phyloP scores from a whole-genome alignment of 2,888 invertebrate species.

The Protophormia terraenovae region DNA sequence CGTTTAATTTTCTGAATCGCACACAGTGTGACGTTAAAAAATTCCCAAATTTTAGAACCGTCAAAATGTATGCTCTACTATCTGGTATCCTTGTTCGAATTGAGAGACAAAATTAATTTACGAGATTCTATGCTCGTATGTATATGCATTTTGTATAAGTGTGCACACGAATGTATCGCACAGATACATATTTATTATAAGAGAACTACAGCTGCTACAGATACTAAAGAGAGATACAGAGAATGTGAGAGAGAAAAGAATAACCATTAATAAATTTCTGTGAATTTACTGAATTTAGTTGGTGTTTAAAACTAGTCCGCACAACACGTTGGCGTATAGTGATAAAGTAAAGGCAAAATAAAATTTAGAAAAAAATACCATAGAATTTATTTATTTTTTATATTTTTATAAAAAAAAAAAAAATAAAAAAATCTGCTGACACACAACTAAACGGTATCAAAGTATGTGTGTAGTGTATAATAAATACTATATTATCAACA shows the following conservation, averaged over 20 bases:
- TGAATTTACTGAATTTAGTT: constrained; percentile 62
- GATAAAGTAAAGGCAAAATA: constrained; percentile 20
- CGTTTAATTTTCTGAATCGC: too few species aligned
- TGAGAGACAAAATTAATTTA: neutral
- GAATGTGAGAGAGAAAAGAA: constrained; percentile 4
- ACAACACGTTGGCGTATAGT: constrained; percentile 47
- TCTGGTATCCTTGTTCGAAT: neutral
- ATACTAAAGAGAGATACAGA: neutral
- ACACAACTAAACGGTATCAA: constrained; percentile 43
- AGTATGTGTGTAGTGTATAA: constrained; percentile 33
- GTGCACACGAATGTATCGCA: constrained; percentile 4
- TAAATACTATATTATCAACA: constrained; percentile 41
- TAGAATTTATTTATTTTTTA: constrained; percentile 51
- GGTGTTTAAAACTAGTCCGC: constrained; percentile 65
- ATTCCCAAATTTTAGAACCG: too few species aligned
- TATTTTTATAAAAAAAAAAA: constrained; percentile 42
- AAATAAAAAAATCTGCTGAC: constrained; percentile 53
- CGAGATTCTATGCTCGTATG: neutral
- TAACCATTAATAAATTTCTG: constrained; percentile 51
- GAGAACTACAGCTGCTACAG: neutral
- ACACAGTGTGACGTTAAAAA: too few species aligned
- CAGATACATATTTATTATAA: constrained; percentile 20
- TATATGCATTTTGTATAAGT: neutral
- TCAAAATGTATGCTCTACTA: neutral
- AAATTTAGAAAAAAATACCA: constrained; percentile 18